These are phyloP conservation scores for Phyllotreta cruciferae DNA, from an alignment of 2,888 invertebrate genomes.

Conservation along the genomic window DNA sequence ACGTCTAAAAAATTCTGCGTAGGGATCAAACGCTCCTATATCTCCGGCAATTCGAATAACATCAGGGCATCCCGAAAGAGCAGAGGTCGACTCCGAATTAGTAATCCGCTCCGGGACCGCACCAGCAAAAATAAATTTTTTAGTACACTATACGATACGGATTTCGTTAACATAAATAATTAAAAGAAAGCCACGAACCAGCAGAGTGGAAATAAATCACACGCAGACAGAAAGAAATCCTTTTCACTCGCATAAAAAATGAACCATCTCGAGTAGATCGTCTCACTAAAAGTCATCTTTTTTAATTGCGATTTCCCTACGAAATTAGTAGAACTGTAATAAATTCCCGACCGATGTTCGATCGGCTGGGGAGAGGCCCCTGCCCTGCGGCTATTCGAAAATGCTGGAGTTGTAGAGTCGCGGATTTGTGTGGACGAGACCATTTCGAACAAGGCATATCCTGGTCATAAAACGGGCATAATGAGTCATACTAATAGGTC, in stretches of 20 bases:
- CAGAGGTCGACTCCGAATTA: not conserved
- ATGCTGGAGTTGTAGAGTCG: conserved; percentile 27
- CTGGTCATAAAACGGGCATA: conserved; percentile 51
- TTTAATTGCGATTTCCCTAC: too few relatives aligned
- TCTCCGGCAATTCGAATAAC: not conserved
- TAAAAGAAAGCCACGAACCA: not conserved
- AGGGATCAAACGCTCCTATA: not conserved
- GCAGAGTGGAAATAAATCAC: not conserved
- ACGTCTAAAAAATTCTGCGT: not conserved
- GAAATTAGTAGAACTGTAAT: not conserved
- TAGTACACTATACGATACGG: not conserved
- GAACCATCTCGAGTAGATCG: not conserved
- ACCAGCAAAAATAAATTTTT: conserved; percentile 4
- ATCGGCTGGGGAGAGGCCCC: too few relatives aligned
- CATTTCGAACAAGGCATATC: conserved; percentile 41
- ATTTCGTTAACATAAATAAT: conserved; percentile 12
- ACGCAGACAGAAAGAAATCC: not conserved
- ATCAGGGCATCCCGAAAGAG: not conserved
- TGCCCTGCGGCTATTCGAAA: conserved; percentile 6
- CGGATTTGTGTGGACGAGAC: conserved; percentile 29
- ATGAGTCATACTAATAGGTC: conserved; percentile 53
- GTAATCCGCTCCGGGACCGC: not conserved
- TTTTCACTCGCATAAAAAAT: not conserved
- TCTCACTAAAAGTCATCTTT: not conserved
- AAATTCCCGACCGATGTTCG: not conserved